Base-by-base conservation (phyloP, 92 coral and sea anemone genomes). In the Anthopleura xanthogrammica region DNA sequence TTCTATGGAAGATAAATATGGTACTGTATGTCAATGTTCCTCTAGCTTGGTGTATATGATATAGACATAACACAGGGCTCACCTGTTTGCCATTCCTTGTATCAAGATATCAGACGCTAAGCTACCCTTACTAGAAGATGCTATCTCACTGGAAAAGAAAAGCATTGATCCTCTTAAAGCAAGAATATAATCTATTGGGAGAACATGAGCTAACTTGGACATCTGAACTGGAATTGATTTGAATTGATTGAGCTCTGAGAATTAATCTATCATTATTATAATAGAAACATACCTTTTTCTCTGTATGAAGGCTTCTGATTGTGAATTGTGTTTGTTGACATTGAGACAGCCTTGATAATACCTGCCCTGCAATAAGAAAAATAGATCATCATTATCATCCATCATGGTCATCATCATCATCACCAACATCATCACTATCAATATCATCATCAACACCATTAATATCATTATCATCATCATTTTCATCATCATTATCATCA, bases 241-340 rank as follows among this genome's bases (percentile, higher is more conserved):
- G 9, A 9, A 46, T 46, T 5, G 50, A 46, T 5, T 46, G 9
- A 46, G 50, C 50, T 46, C 50, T 54, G 58, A 46, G 16, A 5
- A 2, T 56, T 72, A 52, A 20, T 72, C 16, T 2, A 52, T 72
- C 29, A 48, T 11, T 76, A 22, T 19, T 4, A n/a, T 50, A 41
- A 62, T 0, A 8, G 42, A 41, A 36, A 20, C 13, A 20, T 79
- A 92, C 94, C 94, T 86, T 41, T 91, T 87, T 81, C 90, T 85
- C 76, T 87, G 97, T 65, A 92, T 89, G 58, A 93, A 91, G 12
- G 95, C 98, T 82, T 93, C 98, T 24, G 88, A 85, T 77, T 93
- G 95, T 20, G 98, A 89, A 79, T 80, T 89, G 75, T 93, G 98
- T 52, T 93, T 93, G 86, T 93, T 91, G 79, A 93, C 98, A 72